A percentile compares a stretch with the other conserved stretches of the same genome.
These are phyloP conservation scores for Atherix ibis DNA, from an alignment of 2,888 invertebrate genomes.

Conservation along the genomic window DNA sequence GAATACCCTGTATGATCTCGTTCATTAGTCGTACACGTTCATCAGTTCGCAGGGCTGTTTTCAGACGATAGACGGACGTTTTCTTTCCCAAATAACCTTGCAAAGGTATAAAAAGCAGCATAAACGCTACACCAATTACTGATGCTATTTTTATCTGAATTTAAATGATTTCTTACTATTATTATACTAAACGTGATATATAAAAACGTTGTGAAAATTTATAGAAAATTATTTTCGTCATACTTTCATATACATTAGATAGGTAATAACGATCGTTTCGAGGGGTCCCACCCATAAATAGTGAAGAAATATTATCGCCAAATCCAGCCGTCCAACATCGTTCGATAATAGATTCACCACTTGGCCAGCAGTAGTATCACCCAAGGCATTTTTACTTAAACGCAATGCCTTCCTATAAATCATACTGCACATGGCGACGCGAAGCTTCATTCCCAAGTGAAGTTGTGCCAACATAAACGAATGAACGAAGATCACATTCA, in stretches of 20 bases:
- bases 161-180: background rate
- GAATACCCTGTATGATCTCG: constrained; percentile 74
- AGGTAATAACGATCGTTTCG: constrained; percentile 63
- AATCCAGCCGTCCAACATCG: constrained; percentile 57
- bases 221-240: background rate
- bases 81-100: constrained; percentile 65
- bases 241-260: constrained; percentile 40
- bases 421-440: constrained; percentile 51
- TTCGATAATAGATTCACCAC: constrained; percentile 86
- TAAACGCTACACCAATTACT: constrained; percentile 39
- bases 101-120: constrained; percentile 52
- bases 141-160: constrained; percentile 39
- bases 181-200: background rate
- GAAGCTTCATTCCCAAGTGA: constrained; percentile 50
- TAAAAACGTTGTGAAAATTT: too few relatives aligned
- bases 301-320: constrained; percentile 71
- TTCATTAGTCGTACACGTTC: constrained; percentile 82
- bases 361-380: constrained; percentile 58
- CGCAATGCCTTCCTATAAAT: constrained; percentile 51
- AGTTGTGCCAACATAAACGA: constrained; percentile 67
- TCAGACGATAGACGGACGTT: constrained; percentile 53
- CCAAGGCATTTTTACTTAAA: constrained; percentile 55
- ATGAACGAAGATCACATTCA: constrained; percentile 68
- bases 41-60: constrained; percentile 75
- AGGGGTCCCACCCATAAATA: constrained; percentile 85